Evolutionary conservation across 2,888 invertebrate genomes (phyloP), one percentile per base, ranked within the genome.

Genomic region (Athripsodes cinereus): DNA sequence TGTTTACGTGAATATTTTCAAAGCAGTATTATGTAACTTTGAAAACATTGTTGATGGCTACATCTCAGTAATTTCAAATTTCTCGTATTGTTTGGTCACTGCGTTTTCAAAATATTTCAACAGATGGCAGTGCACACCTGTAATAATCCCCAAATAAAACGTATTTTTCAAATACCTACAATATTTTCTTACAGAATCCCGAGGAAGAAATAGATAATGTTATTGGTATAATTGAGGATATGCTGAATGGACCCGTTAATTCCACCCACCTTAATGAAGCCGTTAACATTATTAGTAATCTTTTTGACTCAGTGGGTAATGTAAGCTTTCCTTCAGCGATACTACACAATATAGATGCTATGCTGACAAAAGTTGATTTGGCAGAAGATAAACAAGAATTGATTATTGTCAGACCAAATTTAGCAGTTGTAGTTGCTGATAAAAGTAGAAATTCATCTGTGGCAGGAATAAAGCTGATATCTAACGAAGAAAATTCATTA

Each of bases 261-360:
- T 74, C 73, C 0, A 67, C 69, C 0, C 58, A 61, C 0, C 66
- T 67, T 0, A 44, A 19, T 1, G 70, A 66, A 0, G 61, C 68
- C 0, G 65, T 72, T 0, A 67, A 76, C 1, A 63, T 73, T 10
- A 65, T 65, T 10, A 78, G 77, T 55, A 68, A 77, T 0, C 76
- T 78, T 0, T 59, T 79, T 35, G 53, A 76, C 34, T 68, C 76
- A 26, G 74, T 74, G 1, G 72, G 74, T 22, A 70, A 26, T 26
- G 62, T 60, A 1, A 22, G 6, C 2, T 55, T 64, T 22, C 64
- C 64, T 11, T n/a, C 51, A 16, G 52, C 22, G 6, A 50, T 64
- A 19, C 57, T 64, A 8, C 35, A 44, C 11, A 49, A 57, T 21
- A 44, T 64, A 34, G 64, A 64, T n/a, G 48, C 21, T 2, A 53